Evolutionary conservation across 2,797 vertebrate genomes (phyloP), one percentile per base, ranked within the genome.

Genomic region (Myiothlypis coronata): DNA sequence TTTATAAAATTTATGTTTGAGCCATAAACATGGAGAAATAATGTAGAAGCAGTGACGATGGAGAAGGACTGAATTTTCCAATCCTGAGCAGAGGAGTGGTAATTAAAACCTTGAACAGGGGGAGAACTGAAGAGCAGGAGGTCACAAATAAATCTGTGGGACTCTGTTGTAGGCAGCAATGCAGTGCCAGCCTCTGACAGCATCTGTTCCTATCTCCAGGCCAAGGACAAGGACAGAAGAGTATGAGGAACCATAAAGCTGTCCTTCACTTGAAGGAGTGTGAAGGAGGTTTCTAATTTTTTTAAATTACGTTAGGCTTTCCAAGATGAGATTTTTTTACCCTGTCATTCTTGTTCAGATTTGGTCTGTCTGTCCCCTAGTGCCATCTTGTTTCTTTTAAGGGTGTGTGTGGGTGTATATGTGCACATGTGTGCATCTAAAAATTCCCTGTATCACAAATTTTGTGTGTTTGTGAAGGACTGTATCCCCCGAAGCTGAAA

Each of bases 21-120:
- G 52, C 60, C 77, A 34, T 74, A 90, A 89, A 80, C 41, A 15
- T 53, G 32, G 17, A 27, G 47, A 52, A 74, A 39, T 79, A 82
- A 67, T 5, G 11, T 70, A 72, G 26, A 65, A 77, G 34, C 34
- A 50, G 19, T 44, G 24, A 14, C 0, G 1, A 12, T 35, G 39
- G 61, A 68, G 30, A 87, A 86, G 41, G 60, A 28, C 27, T 63
- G 56, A 88, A 56, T 94, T 94, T 92, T 85, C 60, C 47, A 28
- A 26, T 43, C 5, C 0, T 67, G 60, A 85, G 34, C 44, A 60
- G 22, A 7, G 34, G 41, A 55, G 9, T n/a, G 75, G 37, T 89
- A 77, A 89, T 92, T 94, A 93, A 92, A 95, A 74, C 23, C 77
- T 12, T 44, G 39, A 84, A 24, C 8, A 65, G 28, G 37, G 30